phyloP scores from a whole-genome alignment of 1,140 invertebrate species.

The Apis laboriosa region DNA sequence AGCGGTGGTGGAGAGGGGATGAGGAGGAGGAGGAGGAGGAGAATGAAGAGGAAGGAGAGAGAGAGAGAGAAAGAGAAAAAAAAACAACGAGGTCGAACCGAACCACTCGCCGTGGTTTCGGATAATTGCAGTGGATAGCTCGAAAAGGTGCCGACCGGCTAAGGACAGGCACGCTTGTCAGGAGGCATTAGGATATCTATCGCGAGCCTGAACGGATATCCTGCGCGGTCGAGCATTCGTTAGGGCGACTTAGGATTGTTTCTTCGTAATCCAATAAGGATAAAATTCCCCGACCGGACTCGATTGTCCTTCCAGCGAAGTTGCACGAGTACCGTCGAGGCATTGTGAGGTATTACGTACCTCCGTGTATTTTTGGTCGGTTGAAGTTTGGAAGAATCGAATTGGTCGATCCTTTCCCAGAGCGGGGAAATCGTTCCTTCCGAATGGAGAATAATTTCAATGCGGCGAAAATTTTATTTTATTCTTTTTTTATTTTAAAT shows the following conservation, averaged over 20 bases:
- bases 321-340: not conserved
- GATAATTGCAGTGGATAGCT: conserved; percentile 75
- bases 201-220: conserved; percentile 45
- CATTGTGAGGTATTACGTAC: not conserved
- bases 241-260: conserved; percentile 72
- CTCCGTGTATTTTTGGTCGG: not conserved
- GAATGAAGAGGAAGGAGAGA: not conserved
- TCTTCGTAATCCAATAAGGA: conserved; percentile 76
- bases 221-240: conserved; percentile 64
- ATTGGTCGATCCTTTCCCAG: not conserved
- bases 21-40: not conserved
- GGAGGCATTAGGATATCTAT: conserved; percentile 74
- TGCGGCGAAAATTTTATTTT: too few relatives aligned
- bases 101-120: conserved; percentile 64
- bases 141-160: conserved; percentile 72
- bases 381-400: not conserved
- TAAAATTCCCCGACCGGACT: conserved; percentile 56
- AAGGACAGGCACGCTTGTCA: conserved; percentile 71
- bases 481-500: too few relatives aligned
- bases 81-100: too few relatives aligned
- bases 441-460: too few relatives aligned
- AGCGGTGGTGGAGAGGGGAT: not conserved
- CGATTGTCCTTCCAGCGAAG: not conserved
- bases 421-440: too few relatives aligned
- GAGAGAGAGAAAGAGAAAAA: not conserved